Percentiles rank a stretch among this genome's conserved stretches.
Conservation (phyloP, 2,888 invertebrate genomes). For the Microctonus aethiopoides region DNA sequence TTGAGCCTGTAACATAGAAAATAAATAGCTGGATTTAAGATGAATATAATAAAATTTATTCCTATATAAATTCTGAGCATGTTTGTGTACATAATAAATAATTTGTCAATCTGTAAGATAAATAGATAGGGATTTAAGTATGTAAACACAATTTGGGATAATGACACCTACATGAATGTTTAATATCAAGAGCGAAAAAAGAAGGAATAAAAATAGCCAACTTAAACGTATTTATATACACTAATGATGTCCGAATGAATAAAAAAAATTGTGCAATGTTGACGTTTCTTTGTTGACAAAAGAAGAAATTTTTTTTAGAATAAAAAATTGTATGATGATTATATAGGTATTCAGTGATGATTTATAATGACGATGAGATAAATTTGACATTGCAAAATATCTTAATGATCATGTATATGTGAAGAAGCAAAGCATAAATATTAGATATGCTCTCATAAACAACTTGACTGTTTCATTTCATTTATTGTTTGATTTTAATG, state of each 20-base stretch:
- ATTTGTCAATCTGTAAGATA: too few relatives aligned
- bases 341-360: background rate
- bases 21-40: background rate
- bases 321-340: background rate
- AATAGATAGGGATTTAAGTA: too few relatives aligned
- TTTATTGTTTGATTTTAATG: background rate
- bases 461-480: slow-evolving; percentile 22
- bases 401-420: background rate
- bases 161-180: too few relatives aligned
- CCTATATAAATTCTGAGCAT: background rate
- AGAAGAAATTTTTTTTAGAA: background rate
- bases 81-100: background rate
- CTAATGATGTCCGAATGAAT: background rate
- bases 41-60: background rate
- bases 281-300: background rate
- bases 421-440: slow-evolving; percentile 7
- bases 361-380: background rate
- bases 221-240: background rate
- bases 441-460: slow-evolving; percentile 34
- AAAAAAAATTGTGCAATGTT: background rate
- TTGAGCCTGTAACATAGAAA: slow-evolving; percentile 77
- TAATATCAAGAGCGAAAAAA: background rate
- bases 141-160: too few relatives aligned
- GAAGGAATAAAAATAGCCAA: background rate
- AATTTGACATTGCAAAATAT: background rate